Percentiles rank a stretch among this genome's conserved stretches.
Evolutionary conservation across 2,113 vertebrate species (phyloP).

Genomic region (Semnopithecus entellus): DNA sequence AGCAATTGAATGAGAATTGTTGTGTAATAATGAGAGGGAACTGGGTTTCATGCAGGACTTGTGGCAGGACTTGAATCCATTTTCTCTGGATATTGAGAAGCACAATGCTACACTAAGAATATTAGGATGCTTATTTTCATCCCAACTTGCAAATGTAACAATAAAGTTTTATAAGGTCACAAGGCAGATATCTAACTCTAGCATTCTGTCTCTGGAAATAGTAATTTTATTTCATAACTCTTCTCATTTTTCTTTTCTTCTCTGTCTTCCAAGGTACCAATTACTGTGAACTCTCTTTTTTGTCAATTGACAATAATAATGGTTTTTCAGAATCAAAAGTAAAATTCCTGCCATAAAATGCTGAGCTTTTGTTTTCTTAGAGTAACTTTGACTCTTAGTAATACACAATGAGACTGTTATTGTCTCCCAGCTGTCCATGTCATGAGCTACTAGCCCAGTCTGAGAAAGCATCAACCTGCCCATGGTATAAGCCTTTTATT

Average conservation of each 20-base stretch:
- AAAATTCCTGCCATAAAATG: neutral
- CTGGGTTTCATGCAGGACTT: neutral
- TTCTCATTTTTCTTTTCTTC: conserved; percentile 5
- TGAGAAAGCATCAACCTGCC: neutral
- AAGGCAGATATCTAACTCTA: neutral
- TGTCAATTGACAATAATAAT: conserved; percentile 26
- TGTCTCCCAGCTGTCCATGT: neutral
- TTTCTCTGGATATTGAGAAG: neutral
- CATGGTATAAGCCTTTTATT: neutral
- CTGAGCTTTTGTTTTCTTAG: conserved; percentile 11
- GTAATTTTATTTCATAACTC: neutral
- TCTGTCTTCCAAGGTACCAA: neutral
- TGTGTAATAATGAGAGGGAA: neutral
- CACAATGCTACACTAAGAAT: neutral
- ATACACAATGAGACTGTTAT: neutral
- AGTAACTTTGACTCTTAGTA: neutral
- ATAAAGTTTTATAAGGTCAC: neutral
- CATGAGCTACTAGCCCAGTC: no score
- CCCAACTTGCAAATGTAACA: neutral
- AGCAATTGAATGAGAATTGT: neutral
- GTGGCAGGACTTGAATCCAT: neutral
- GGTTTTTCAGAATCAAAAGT: neutral
- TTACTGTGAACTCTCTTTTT: conserved; percentile 30
- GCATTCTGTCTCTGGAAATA: conserved; percentile 22
- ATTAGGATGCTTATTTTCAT: neutral